Evolutionary conservation across 1,140 invertebrate species (phyloP), one percentile per base, ranked within the genome.

Genomic region (Tetranychus cinnabarinus): DNA sequence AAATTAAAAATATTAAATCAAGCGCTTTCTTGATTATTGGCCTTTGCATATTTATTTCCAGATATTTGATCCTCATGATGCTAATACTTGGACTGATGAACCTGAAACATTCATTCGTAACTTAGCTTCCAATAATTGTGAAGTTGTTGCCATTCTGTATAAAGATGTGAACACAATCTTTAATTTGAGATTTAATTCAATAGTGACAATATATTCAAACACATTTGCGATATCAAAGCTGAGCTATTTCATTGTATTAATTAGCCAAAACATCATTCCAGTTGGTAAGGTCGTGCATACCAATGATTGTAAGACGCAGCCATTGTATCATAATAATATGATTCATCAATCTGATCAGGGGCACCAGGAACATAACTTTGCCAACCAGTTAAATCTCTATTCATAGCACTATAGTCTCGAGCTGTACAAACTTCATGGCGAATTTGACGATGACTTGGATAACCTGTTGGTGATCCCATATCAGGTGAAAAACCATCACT

Each of bases 11-110:
- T 23, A 23, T 23, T 0, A 23, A 23, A 23, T 23, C 23, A 23
- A 23, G 23, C 23, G 23, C 23, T 23, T 23, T 0, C 23, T 23
- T 23, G 23, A 23, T 23, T 23, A 23, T 23, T 23, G 23, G 0
- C 23, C 23, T 23, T 23, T 23, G 23, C 23, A 23, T 23, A 0
- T 37, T 61, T 58, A n/a, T 56, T 4, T 39, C 31, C 23, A 64
- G 85, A 84, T 87, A 65, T 82, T 96, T 62, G 89, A 95, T 76
- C 89, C 90, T 8, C 88, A 93, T 73, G 90, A 95, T 76, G 88
- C 90, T 1, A 93, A 92, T 74, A 85, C 85, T 2, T 93, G 88
- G 81, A 79, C 81, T 61, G 84, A 88, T 58, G 82, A 85, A 67
- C 78, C 68, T 8, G 61, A 66, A 57, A 35, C 31, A 39, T 64